A percentile compares a stretch with the other conserved stretches of the same genome.
Conservation (phyloP, 2,113 vertebrate genomes). For the Pogona vitticeps region DNA sequence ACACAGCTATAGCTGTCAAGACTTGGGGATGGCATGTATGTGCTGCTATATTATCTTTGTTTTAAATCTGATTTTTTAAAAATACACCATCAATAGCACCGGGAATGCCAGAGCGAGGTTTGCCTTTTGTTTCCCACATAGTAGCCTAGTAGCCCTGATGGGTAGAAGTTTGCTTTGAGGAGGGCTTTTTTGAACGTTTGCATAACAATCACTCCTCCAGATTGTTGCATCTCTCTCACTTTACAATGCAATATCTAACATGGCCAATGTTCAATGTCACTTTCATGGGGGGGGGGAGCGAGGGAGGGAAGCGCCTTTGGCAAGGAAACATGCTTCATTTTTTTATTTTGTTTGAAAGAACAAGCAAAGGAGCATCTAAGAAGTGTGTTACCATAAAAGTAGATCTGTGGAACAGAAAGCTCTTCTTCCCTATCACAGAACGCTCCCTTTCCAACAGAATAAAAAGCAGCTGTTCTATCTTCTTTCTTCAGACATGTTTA, state of each 20-base stretch:
- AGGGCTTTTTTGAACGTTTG: neutral
- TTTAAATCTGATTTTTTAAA: neutral
- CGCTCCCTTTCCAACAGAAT: neutral
- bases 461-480: constrained; percentile 11
- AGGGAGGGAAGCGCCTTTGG: neutral
- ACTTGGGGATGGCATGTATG: too few relatives aligned
- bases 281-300: neutral
- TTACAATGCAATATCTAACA: neutral
- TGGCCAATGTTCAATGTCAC: neutral
- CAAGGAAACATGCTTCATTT: constrained; percentile 1
- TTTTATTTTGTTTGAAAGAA: constrained; percentile 5
- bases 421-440: constrained; percentile 7
- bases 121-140: neutral
- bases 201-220: neutral
- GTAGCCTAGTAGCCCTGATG: neutral
- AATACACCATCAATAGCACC: too few relatives aligned
- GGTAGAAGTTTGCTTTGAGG: neutral
- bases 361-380: neutral
- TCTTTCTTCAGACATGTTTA: neutral
- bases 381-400: constrained; percentile 24
- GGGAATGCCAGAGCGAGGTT: neutral
- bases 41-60: neutral
- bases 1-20: neutral
- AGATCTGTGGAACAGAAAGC: neutral
- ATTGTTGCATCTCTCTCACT: neutral